Evolutionary conservation across 2,888 invertebrate genomes (phyloP), one percentile per base, ranked within the genome.

Genomic region (Sphinx pinastri): DNA sequence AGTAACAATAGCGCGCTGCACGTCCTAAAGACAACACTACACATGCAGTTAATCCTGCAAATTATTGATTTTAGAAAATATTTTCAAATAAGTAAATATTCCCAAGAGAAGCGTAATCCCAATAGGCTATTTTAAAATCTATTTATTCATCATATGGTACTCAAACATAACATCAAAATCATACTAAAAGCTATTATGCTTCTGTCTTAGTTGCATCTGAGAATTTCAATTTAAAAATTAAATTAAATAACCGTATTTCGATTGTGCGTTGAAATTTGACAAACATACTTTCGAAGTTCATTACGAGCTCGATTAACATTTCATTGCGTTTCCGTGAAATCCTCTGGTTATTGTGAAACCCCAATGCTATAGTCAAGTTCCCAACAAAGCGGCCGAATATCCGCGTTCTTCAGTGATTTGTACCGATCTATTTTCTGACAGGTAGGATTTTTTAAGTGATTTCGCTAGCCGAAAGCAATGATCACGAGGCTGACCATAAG

Each of bases 341-440:
- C 73, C 72, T 70, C 73, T 69, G 72, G 71, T 74, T 72, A 73
- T 78, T 78, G 78, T 75, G 72, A 75, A 79, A 78, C 67, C 67
- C 19, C 31, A 67, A 71, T 70, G 67, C 51, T 70, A 75, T 77
- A 79, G 71, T 80, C 79, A 80, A 75, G 77, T 60, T 80, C 38
- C 68, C 69, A 78, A 83, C 80, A 84, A 83, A 80, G 77, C 69
- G 71, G 60, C 71, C 67, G 73, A 79, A 80, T 79, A 77, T 75
- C 72, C 75, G 78, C 74, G 73, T 74, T 74, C 70, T 77, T 75
- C 77, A 71, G 68, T 71, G 75, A 84, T 84, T 84, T 75, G 83
- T 82, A 83, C 74, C 79, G 66, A 79, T 69, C 49, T 63, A 49
- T 63, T 63, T 49, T 63, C 49, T 47, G 63, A 19, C 19, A 7